Evolutionary conservation across 1,140 invertebrate species (phyloP).

Genomic region (Lethrus apterus): DNA sequence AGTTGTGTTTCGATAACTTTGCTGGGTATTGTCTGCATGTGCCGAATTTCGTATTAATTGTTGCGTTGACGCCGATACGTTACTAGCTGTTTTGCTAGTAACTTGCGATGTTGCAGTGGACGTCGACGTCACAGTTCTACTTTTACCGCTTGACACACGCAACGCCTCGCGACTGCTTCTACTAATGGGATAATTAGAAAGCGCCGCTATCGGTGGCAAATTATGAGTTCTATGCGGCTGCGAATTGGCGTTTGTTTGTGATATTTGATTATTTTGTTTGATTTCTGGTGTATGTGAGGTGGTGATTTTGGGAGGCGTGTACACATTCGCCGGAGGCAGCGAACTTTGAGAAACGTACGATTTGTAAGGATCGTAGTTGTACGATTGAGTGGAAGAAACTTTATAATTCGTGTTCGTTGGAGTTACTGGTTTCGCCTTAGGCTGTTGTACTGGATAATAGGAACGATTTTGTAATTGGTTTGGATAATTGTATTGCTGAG

Average conservation of each 20-base stretch:
- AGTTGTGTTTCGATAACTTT: not conserved
- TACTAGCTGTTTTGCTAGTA: too few species aligned
- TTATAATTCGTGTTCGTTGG: too few species aligned
- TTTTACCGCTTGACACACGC: not conserved
- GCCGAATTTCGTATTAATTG: not conserved
- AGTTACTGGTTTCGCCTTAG: too few species aligned
- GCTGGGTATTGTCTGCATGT: not conserved
- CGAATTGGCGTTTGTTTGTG: constrained; percentile 14
- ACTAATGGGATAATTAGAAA: constrained; percentile 44
- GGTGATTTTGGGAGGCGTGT: not conserved
- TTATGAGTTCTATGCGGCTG: constrained; percentile 41
- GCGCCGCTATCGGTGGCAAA: constrained; percentile 44
- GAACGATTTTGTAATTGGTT: constrained; percentile 8
- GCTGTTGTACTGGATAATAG: too few species aligned
- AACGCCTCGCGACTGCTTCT: constrained; percentile 34
- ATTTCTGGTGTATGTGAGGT: not conserved
- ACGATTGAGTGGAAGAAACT: constrained; percentile 1
- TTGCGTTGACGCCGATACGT: too few species aligned
- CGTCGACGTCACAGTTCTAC: not conserved
- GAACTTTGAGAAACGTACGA: not conserved
- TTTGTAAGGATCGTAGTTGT: not conserved
- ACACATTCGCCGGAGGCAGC: not conserved
- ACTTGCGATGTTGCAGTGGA: constrained; percentile 2
- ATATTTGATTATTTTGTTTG: constrained; percentile 16
- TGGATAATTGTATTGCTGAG: not conserved